A percentile compares a stretch with the other conserved stretches of the same genome.
These are phyloP conservation scores for Sisyra terminalis DNA, from an alignment of 2,888 invertebrate species.

Conservation along the genomic window DNA sequence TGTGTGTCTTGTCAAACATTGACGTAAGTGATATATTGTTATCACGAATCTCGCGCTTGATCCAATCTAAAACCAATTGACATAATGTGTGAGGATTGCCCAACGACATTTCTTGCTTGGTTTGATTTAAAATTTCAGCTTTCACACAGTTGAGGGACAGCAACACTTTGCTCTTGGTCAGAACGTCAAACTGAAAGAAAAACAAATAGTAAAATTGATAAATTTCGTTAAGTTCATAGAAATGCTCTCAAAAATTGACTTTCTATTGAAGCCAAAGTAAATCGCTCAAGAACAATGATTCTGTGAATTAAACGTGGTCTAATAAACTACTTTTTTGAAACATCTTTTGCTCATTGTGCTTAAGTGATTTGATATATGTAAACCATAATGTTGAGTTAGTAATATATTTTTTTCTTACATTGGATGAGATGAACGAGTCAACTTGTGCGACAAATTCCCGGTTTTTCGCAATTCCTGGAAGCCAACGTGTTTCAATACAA, in stretches of 20 bases:
- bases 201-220: conserved; percentile 10
- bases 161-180: conserved; percentile 44
- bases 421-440: conserved; percentile 50
- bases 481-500: conserved; percentile 39
- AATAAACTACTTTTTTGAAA: too few relatives aligned
- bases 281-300: too few relatives aligned
- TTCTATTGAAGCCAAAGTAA: too few relatives aligned
- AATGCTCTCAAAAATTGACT: too few relatives aligned
- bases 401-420: too few relatives aligned
- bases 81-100: conserved; percentile 40
- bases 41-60: conserved; percentile 27
- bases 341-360: too few relatives aligned
- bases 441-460: conserved; percentile 42
- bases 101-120: conserved; percentile 45
- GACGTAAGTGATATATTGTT: conserved; percentile 22
- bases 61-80: conserved; percentile 46
- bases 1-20: conserved; percentile 48
- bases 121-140: conserved; percentile 60
- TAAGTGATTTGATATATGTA: too few relatives aligned
- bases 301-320: too few relatives aligned
- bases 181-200: conserved; percentile 46
- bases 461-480: conserved; percentile 41
- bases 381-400: too few relatives aligned
- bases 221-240: too few relatives aligned
- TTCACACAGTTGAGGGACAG: conserved; percentile 47